Base-by-base conservation (phyloP, 2,797 vertebrate species). In the Atherinosoma microstoma region DNA sequence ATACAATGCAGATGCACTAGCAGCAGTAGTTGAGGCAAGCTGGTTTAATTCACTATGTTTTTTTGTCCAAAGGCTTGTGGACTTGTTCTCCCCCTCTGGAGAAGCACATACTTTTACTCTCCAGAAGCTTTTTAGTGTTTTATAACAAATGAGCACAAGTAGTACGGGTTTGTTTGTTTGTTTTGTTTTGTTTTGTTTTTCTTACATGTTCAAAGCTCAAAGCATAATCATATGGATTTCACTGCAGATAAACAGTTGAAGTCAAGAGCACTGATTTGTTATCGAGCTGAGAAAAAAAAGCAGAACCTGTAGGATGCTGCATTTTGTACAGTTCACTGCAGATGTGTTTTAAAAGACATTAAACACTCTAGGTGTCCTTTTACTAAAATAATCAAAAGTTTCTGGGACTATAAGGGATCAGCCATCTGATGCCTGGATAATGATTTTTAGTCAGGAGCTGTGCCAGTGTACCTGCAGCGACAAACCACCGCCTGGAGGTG, bases 1-100 rank as follows among this genome's bases (percentile, higher is more conserved):
- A 78, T 73, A 70, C 63, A 83, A 78, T 40, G 49, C 75, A 79
- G 79, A 83, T 77, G 51, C 49, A 70, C 53, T 65, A 60, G 65
- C 58, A 54, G 51, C 63, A 53, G 67, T 58, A 83, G 80, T 68
- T 84, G 70, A 70, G 38, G 59, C 1, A 54, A 67, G 30, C 60
- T 45, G 53, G 13, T 68, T 80, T 22, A 32, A 47, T 38, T 62
- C 58, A n/a, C 69, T 4, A 7, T 27, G 51, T 24, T 58, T 34
- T 59, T 29, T 69, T 49, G 24, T 62, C 9, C 56, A 56, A 79
- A 56, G 20, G 56, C 54, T 64, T 45, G 47, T 67, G 65, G 62
- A 49, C 67, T 72, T 58, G 36, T 60, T 75, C 63, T 75, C 32
- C 29, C 59, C 35, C 51, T 36, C n/a, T 35, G 40, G 67, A 67